Percentiles rank a stretch among this genome's conserved stretches.
Conservation (phyloP, 2,797 vertebrate species). For the Onychomys leucogaster region DNA sequence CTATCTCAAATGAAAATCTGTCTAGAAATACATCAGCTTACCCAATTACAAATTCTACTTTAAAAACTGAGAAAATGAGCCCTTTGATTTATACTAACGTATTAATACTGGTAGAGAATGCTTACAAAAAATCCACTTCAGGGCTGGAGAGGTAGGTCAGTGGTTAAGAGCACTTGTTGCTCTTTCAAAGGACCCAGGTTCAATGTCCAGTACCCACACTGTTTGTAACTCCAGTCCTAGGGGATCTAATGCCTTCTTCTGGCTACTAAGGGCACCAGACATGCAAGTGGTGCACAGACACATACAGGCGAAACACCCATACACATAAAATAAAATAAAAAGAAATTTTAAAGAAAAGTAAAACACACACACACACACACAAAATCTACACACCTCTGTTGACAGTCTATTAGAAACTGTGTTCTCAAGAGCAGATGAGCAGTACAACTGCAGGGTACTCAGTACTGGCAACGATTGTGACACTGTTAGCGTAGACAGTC, state of each 20-base stretch:
- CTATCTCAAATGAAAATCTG: slow-evolving; percentile 9
- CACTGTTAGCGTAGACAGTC: slow-evolving; percentile 94
- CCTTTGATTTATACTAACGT: neutral
- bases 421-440: slow-evolving; percentile 93
- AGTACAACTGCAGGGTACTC: slow-evolving; percentile 95
- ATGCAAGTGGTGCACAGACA: neutral
- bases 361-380: neutral
- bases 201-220: neutral
- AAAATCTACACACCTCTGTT: slow-evolving; percentile 89
- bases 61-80: neutral
- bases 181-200: neutral
- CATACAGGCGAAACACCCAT: neutral
- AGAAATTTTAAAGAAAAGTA: neutral
- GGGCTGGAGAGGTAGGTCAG: neutral
- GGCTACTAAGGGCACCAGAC: neutral
- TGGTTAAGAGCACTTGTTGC: neutral
- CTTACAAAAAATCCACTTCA: neutral
- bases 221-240: neutral
- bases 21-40: slow-evolving; percentile 32
- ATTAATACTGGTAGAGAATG: neutral
- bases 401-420: slow-evolving; percentile 93
- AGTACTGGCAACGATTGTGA: slow-evolving; percentile 93
- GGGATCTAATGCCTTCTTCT: neutral
- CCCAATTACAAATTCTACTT: slow-evolving; percentile 30
- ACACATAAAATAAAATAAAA: neutral